Conservation (phyloP, 2,797 vertebrate genomes). For the Avahi laniger region DNA sequence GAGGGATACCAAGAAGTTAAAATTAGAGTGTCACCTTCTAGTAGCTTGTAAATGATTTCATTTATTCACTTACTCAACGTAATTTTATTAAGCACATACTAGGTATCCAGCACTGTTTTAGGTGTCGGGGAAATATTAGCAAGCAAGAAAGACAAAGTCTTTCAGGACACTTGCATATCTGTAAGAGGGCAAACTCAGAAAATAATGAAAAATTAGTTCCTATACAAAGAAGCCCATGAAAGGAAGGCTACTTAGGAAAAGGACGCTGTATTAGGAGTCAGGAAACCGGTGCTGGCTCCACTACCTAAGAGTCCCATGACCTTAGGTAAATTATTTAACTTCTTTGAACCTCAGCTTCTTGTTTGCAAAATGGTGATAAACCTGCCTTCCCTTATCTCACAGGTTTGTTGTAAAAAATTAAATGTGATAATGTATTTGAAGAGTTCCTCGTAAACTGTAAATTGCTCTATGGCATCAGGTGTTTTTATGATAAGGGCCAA, state of each 20-base stretch:
- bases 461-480: neutral
- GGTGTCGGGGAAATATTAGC: neutral
- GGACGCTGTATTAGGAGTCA: neutral
- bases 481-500: neutral
- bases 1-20: neutral
- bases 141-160: neutral
- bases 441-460: slow-evolving; percentile 3
- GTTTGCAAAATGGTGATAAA: slow-evolving; percentile 18
- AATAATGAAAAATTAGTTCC: neutral
- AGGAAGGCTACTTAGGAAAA: neutral
- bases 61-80: neutral
- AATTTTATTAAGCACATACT: slow-evolving; percentile 17
- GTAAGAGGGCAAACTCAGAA: neutral
- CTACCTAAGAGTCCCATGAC: neutral
- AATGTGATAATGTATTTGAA: slow-evolving; percentile 16
- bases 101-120: neutral
- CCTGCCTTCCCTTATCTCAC: neutral
- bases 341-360: neutral
- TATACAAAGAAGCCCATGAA: neutral
- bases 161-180: neutral
- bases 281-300: neutral
- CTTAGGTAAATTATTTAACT: neutral
- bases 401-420: slow-evolving; percentile 56
- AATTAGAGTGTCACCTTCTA: neutral
- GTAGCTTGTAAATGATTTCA: neutral